Evolutionary conservation across 2,888 invertebrate genomes (phyloP).

Genomic region (Lumbricus terrestris): DNA sequence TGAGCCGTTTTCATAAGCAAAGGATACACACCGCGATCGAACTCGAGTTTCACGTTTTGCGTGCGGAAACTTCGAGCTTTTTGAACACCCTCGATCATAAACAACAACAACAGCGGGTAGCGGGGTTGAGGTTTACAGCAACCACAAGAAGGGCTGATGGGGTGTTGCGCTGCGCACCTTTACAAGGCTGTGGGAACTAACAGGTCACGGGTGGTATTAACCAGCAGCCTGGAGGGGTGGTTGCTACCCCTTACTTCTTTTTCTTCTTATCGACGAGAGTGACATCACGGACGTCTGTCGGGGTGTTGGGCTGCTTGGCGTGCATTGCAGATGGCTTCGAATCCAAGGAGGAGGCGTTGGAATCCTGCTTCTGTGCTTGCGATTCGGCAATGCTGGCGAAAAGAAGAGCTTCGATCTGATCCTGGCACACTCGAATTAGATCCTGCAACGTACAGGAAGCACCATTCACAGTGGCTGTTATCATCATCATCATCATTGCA

Average conservation of each 20-base stretch:
- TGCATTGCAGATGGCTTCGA: not conserved
- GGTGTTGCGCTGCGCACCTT: no score
- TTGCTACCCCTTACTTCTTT: not conserved
- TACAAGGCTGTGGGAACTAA: no score
- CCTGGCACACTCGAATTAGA: not conserved
- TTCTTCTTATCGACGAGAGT: conserved; percentile 3
- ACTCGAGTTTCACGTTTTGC: no score
- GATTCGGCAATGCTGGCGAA: not conserved
- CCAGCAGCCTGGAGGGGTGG: not conserved
- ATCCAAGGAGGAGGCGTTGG: not conserved
- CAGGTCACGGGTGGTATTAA: no score
- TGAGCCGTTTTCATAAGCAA: not conserved
- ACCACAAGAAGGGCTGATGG: no score
- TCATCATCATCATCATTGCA: not conserved
- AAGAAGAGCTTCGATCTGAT: conserved; percentile 3
- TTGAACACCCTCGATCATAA: no score
- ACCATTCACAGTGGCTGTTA: not conserved
- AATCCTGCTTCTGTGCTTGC: not conserved
- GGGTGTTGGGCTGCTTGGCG: not conserved
- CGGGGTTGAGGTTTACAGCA: no score
- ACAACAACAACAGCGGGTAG: no score
- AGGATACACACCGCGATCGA: not conserved
- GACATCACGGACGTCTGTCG: not conserved
- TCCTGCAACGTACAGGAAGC: not conserved
- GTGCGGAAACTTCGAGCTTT: no score